Conservation (phyloP, 2,888 invertebrate genomes). For the Subacronicta megacephala region DNA sequence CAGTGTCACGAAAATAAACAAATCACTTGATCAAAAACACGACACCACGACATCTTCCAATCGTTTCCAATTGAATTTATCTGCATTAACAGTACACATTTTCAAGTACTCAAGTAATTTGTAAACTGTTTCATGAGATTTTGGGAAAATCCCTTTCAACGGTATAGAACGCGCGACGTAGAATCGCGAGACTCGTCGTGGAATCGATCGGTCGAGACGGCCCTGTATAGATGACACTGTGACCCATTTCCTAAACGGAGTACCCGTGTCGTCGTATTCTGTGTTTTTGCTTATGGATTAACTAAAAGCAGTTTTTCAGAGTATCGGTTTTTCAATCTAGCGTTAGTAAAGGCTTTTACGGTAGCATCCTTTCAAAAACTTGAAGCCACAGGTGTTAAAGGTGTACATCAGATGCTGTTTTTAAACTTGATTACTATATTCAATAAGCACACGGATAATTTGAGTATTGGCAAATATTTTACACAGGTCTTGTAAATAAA, state of each 20-base stretch:
- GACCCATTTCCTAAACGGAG: conserved; percentile 80
- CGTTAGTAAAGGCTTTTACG: conserved; percentile 3
- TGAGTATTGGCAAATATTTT: too few relatives aligned
- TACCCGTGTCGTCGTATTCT: conserved; percentile 63
- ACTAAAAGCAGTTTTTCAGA: conserved; percentile 27
- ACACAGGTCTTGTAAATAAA: too few relatives aligned
- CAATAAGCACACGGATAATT: too few relatives aligned
- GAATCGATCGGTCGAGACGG: conserved; percentile 65
- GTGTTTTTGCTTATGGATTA: conserved; percentile 48
- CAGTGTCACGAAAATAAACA: conserved; percentile 32
- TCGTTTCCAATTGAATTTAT: conserved; percentile 51
- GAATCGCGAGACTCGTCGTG: conserved; percentile 62
- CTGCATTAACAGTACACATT: conserved; percentile 49
- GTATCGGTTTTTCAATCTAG: conserved; percentile 6
- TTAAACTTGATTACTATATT: too few relatives aligned
- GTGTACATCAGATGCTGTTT: too few relatives aligned
- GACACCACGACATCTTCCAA: conserved; percentile 31
- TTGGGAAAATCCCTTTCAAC: conserved; percentile 49
- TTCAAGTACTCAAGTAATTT: conserved; percentile 56
- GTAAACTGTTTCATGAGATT: conserved; percentile 54
- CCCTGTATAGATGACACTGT: conserved; percentile 73
- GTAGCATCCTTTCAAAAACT: not conserved
- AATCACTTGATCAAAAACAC: conserved; percentile 39
- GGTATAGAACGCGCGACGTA: conserved; percentile 30
- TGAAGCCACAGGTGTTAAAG: too few relatives aligned